These are phyloP conservation scores for Hoplias malabaricus DNA, from an alignment of 2,113 vertebrate species.

Conservation along the genomic window DNA sequence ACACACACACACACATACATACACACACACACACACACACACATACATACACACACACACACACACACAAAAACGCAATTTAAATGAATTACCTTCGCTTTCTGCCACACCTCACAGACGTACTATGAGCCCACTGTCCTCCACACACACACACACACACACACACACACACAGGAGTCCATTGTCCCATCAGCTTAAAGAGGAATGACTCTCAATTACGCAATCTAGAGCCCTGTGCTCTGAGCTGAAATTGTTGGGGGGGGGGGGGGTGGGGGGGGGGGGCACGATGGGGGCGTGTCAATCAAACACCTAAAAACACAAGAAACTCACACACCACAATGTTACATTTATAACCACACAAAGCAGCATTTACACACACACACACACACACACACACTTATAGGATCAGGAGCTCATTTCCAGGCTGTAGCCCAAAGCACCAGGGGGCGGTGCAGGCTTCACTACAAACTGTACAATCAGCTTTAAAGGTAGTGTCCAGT, in stretches of 20 bases:
- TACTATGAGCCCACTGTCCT: slow-evolving; percentile 37
- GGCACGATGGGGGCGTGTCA: slow-evolving; percentile 1
- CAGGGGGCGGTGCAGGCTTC: too few relatives aligned
- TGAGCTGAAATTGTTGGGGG: slow-evolving; percentile 37
- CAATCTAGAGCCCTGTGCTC: slow-evolving; percentile 58
- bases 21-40: slow-evolving; percentile 38
- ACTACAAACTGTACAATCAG: too few relatives aligned
- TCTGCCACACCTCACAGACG: not conserved
- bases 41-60: slow-evolving; percentile 21
- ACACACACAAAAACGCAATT: slow-evolving; percentile 44
- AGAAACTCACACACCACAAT: slow-evolving; percentile 21
- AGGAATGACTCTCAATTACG: slow-evolving; percentile 54
- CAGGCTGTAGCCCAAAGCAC: too few relatives aligned
- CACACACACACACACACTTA: slow-evolving; percentile 12
- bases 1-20: slow-evolving; percentile 28
- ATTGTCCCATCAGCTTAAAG: slow-evolving; percentile 59
- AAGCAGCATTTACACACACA: not conserved
- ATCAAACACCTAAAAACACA: slow-evolving; percentile 40
- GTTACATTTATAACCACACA: slow-evolving; percentile 21
- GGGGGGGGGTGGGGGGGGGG: slow-evolving; percentile 46
- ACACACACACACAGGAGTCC: slow-evolving; percentile 55
- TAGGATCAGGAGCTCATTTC: slow-evolving; percentile 12
- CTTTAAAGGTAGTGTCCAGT: too few relatives aligned
- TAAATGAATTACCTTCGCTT: not conserved
- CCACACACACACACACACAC: slow-evolving; percentile 9